Base-by-base conservation (phyloP, 2,888 invertebrate genomes). In the Caenorhabditis sinica region DNA sequence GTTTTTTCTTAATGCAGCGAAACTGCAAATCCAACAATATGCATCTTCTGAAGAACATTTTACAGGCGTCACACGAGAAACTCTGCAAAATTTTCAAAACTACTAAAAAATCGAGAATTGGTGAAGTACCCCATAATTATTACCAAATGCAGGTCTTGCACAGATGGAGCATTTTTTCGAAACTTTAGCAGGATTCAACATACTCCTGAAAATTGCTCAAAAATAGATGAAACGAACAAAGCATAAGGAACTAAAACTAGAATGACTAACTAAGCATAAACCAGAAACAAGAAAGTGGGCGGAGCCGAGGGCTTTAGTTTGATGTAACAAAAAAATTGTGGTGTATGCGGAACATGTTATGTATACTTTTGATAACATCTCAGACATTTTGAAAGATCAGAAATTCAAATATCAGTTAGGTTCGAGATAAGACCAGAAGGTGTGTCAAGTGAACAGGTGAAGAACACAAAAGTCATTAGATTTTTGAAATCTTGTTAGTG, bases 1-100 rank as follows among this genome's bases (percentile, higher is more conserved):
- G 30, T 0, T 53, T 33, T 11, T 53, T 51, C 33, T n/a, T 20
- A 0, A 51, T 23, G 36, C 68, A 68, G 2, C 33, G 15, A n/a
- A 68, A 68, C 20, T 68, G 51, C 23, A 68, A 23, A 36, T 68
- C 68, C n/a, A 68, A 23, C n/a, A 68, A 2, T 1, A 68, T 51
- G 9, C 33, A 51, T 23, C 68, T 6, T 51, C 68, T 51, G 15
- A 68, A 68, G 15, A 68, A 68, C 68, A 68, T 68, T 33, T 68
- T 68, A 23, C 68, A 68, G 9, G 68, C 68, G 23, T 68, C 68
- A 68, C 68, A 68, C 11, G 68, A 68, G 13, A 68, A 68, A 68
- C 68, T 68, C 68, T 68, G 15, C 2, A 68, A 66, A 30, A 51
- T 49, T 68, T 51, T 8, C 0, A n/a, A 4, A 13, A n/a, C 15